Percentiles rank a stretch among this genome's conserved stretches.
Evolutionary conservation across 2,113 vertebrate species (phyloP).

Genomic region (Rhodinocichla rosea): DNA sequence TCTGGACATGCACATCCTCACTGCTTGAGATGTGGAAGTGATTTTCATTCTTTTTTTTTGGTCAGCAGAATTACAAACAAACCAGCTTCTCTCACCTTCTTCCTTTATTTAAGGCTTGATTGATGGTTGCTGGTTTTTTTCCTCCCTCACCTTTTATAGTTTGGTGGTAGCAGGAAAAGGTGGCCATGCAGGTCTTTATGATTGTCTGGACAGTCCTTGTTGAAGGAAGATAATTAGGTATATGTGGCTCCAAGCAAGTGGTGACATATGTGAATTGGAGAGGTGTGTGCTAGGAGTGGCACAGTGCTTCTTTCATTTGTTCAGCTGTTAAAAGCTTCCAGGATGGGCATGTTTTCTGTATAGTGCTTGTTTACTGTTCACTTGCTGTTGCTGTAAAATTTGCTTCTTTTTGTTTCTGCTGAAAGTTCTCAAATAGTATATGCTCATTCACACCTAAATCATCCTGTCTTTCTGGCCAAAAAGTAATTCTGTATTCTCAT

Average conservation of each 20-base stretch:
- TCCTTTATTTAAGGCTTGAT: not conserved
- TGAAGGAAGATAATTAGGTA: conserved; percentile 31
- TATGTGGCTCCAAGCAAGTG: not conserved
- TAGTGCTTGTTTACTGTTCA: conserved; percentile 22
- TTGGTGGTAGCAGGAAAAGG: not conserved
- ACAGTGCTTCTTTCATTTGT: not conserved
- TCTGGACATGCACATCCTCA: not conserved
- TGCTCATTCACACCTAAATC: not conserved
- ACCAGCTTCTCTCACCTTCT: conserved; percentile 15
- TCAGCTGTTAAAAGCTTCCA: conserved; percentile 23
- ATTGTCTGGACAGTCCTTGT: not conserved
- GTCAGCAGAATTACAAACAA: not conserved
- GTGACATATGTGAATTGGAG: not conserved
- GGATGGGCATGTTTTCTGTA: not conserved
- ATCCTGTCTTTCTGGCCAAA: not conserved
- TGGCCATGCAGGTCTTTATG: not conserved
- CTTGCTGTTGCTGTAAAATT: conserved; percentile 31
- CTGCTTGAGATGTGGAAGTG: conserved; percentile 13
- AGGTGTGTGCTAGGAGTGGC: not conserved
- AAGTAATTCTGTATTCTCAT: not conserved
- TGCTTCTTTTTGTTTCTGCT: conserved; percentile 36
- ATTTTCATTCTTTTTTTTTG: conserved; percentile 22
- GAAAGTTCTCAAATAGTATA: conserved; percentile 43
- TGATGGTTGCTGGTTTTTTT: not conserved
- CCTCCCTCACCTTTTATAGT: not conserved